Percentiles rank a stretch among this genome's conserved stretches.
Evolutionary conservation across 1,140 invertebrate genomes (phyloP).

Genomic region (Ceratosolen solmsi): DNA sequence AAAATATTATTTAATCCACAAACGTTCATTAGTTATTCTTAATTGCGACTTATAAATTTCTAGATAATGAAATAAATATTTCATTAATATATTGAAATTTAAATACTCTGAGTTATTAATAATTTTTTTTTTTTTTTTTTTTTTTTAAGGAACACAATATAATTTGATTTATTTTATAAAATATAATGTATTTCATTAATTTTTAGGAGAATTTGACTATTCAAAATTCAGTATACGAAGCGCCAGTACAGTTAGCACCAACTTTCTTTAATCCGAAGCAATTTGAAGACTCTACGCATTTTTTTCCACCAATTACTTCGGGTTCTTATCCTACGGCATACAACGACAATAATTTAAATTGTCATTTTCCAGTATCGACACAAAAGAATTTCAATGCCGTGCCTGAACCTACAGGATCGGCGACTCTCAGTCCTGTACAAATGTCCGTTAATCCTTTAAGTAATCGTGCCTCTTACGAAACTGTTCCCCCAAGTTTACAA

Average conservation of each 20-base stretch:
- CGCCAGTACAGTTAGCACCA: neutral
- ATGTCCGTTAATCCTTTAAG: slow-evolving; percentile 63
- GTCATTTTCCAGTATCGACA: neutral
- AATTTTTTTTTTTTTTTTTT: neutral
- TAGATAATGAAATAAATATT: too few relatives aligned
- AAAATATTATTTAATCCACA: too few relatives aligned
- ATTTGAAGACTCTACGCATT: slow-evolving; percentile 46
- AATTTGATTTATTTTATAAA: too few relatives aligned
- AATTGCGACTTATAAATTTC: too few relatives aligned
- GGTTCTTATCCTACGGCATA: neutral
- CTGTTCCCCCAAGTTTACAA: slow-evolving; percentile 65
- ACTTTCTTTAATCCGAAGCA: slow-evolving; percentile 61
- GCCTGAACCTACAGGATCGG: slow-evolving; percentile 66
- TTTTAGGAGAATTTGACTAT: neutral
- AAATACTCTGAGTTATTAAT: neutral
- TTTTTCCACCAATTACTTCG: slow-evolving; percentile 1
- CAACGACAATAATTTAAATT: neutral
- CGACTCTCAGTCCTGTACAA: slow-evolving; percentile 67
- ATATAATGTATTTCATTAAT: too few relatives aligned
- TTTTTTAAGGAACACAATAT: too few relatives aligned
- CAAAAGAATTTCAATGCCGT: slow-evolving; percentile 55
- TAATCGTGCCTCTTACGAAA: slow-evolving; percentile 56
- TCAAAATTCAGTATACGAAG: neutral
- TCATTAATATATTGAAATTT: too few relatives aligned
- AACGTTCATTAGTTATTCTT: too few relatives aligned